These are phyloP conservation scores for Tetranychus truncatus DNA, from an alignment of 2,888 invertebrate species.

Conservation along the genomic window DNA sequence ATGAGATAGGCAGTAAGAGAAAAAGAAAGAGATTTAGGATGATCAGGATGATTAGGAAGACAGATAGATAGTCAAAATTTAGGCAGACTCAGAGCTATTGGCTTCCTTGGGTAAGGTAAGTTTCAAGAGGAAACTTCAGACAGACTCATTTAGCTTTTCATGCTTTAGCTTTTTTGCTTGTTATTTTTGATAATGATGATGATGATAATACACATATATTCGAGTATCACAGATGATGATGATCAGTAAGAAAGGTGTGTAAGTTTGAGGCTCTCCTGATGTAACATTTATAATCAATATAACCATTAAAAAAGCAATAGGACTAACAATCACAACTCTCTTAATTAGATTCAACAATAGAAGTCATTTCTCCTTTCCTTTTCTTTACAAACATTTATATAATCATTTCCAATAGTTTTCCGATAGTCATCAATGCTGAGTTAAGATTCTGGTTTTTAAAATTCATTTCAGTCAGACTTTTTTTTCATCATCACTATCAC, in stretches of 20 bases:
- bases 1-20: neutral
- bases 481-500: too few species aligned
- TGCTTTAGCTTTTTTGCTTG: neutral
- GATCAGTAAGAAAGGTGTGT: neutral
- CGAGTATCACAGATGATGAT: neutral
- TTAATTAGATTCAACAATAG: neutral
- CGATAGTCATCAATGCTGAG: too few species aligned
- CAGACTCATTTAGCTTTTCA: neutral
- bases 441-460: too few species aligned
- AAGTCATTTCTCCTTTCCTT: neutral
- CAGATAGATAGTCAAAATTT: neutral
- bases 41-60: neutral
- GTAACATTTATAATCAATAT: too few species aligned
- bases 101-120: neutral
- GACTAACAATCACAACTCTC: too few species aligned
- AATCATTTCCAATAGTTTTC: too few species aligned
- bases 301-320: too few species aligned
- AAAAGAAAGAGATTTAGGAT: conserved; percentile 4
- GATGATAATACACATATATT: neutral
- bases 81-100: neutral
- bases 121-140: neutral
- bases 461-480: too few species aligned
- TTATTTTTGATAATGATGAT: neutral
- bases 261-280: neutral
- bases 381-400: neutral